Conservation (phyloP, 2,797 vertebrate species). For the Hipposideros larvatus region DNA sequence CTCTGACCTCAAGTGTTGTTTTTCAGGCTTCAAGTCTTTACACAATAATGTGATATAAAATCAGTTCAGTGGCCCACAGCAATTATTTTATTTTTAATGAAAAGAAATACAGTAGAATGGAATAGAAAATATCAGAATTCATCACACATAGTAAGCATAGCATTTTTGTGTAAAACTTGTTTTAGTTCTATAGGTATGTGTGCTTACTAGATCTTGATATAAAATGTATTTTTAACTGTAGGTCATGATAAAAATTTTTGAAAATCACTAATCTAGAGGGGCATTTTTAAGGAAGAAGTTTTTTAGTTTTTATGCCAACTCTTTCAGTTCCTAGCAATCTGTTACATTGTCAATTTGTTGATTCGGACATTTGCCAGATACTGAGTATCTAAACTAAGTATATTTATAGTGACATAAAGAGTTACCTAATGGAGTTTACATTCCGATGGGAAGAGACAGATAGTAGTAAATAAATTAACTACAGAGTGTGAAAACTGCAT, state of each 20-base stretch:
- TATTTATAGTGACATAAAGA: not conserved
- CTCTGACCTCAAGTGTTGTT: not conserved
- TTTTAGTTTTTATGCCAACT: slow-evolving; percentile 78
- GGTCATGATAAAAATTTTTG: slow-evolving; percentile 34
- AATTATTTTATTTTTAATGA: slow-evolving; percentile 55
- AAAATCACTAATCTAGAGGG: slow-evolving; percentile 62
- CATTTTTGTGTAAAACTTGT: slow-evolving; percentile 30
- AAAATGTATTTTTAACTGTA: slow-evolving; percentile 43
- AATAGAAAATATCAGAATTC: slow-evolving; percentile 46
- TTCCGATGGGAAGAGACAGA: slow-evolving; percentile 25
- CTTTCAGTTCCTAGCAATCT: slow-evolving; percentile 65
- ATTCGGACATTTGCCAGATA: not conserved
- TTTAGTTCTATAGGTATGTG: not conserved
- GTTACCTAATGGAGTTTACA: not conserved
- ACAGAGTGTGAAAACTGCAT: not conserved
- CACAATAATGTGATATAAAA: slow-evolving; percentile 11
- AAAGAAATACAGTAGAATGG: not conserved
- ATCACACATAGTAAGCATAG: not conserved
- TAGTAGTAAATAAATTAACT: not conserved
- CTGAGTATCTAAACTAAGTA: slow-evolving; percentile 16
- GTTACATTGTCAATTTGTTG: slow-evolving; percentile 44
- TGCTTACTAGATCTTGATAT: not conserved
- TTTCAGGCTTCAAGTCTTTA: slow-evolving; percentile 40
- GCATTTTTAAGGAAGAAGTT: slow-evolving; percentile 81
- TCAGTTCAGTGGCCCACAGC: not conserved